Evolutionary conservation across 2,797 vertebrate genomes (phyloP), one percentile per base, ranked within the genome.

Genomic region (Pristis pectinata): DNA sequence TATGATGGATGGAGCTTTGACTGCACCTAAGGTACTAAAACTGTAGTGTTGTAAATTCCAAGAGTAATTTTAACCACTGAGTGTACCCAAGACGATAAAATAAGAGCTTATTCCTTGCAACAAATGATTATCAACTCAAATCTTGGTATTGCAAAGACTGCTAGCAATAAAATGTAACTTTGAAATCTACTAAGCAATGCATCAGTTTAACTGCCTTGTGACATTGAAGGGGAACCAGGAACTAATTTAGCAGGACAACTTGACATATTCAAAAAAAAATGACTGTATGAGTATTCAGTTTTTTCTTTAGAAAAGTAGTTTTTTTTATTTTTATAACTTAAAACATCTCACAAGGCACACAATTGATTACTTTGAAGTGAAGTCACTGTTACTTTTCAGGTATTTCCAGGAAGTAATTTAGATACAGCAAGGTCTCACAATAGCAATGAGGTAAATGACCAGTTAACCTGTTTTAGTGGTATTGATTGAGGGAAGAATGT

Each of bases 101-200:
- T 44, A 44, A 24, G 19, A 82, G 41, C 41, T 82, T 82, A 82
- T 82, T 8, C 79, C 41, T 27, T 41, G 7, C 79, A 82, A 15
- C n/a, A 79, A 79, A 10, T 79, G n/a, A 79, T 49, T 49, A 82
- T 82, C 79, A 82, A 82, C 41, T 82, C 79, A 82, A 82, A 82
- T 49, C 41, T 27, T 49, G 37, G 19, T 49, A 9, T 44, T 44
- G 19, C 79, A 82, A 82, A 22, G 22, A 44, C 79, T 49, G 44
- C 41, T 22, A 49, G 79, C 44, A 17, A 49, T 82, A 82, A 82
- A 82, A 49, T 82, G 22, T 24, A 82, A 82, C 41, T 37, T 37
- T 41, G 44, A 82, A 49, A 8, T 19, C 41, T 44, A 82, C 41
- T 82, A 4, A 79, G 0, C 13, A 37, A 19, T 41, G 2, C 37